These are phyloP conservation scores for Rhynchophorus ferrugineus DNA, from an alignment of 1,140 invertebrate genomes.

Conservation along the genomic window DNA sequence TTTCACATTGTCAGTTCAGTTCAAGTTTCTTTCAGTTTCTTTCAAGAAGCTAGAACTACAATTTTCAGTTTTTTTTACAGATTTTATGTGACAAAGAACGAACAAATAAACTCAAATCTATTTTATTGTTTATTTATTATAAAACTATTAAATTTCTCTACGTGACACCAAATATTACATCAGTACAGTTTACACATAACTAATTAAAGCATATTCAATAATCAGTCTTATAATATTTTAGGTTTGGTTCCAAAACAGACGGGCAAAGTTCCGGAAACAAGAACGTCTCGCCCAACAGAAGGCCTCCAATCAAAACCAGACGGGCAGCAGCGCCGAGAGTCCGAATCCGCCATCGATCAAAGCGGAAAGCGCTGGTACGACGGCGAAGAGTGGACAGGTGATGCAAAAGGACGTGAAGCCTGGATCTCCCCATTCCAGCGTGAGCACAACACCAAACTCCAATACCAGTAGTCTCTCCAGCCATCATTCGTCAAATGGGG, in stretches of 20 bases:
- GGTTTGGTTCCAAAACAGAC: slow-evolving; percentile 93
- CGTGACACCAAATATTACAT: too few species aligned
- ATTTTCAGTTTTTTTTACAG: too few species aligned
- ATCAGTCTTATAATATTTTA: too few species aligned
- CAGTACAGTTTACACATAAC: too few species aligned
- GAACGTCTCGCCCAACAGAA: slow-evolving; percentile 78
- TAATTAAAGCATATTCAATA: too few species aligned
- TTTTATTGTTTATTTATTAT: too few species aligned
- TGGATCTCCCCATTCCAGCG: slow-evolving; percentile 40
- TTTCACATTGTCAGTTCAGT: too few species aligned
- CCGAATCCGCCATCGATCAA: slow-evolving; percentile 32
- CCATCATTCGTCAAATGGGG: slow-evolving; percentile 39
- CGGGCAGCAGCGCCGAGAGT: slow-evolving; percentile 25
- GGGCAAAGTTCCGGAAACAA: slow-evolving; percentile 90
- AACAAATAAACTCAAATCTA: too few species aligned
- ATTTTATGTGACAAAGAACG: too few species aligned
- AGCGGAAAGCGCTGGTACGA: slow-evolving; percentile 31
- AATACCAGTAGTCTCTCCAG: slow-evolving; percentile 40
- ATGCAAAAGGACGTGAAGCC: slow-evolving; percentile 40
- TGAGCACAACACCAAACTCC: slow-evolving; percentile 44
- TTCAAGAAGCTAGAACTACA: too few species aligned
- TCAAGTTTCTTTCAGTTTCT: too few species aligned
- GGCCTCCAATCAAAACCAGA: slow-evolving; percentile 40
- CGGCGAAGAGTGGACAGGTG: slow-evolving; percentile 22
- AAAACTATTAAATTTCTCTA: too few species aligned